These are phyloP conservation scores for Melospiza melodia DNA, from an alignment of 2,113 vertebrate genomes.

Conservation along the genomic window DNA sequence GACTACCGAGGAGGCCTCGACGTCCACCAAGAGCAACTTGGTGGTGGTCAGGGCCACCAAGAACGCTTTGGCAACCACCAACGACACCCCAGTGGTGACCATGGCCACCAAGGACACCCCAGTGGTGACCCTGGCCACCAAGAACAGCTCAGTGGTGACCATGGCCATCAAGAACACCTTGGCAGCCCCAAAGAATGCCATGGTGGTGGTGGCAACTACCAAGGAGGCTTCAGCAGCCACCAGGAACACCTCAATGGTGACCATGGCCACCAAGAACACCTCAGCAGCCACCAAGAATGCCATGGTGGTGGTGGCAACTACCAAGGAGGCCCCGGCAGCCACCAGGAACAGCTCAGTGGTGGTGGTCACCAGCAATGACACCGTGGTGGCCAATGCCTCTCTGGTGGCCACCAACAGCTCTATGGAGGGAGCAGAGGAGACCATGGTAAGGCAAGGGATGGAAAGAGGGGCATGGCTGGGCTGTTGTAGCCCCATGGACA, in stretches of 20 bases:
- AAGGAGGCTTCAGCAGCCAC: not conserved
- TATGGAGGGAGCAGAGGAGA: not conserved
- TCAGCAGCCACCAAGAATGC: not conserved
- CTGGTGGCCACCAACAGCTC: not conserved
- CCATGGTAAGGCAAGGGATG: not conserved
- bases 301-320: not conserved
- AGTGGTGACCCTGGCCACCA: too few relatives aligned
- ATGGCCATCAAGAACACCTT: too few relatives aligned
- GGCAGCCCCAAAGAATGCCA: not conserved
- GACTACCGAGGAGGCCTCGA: too few relatives aligned
- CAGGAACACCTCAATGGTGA: not conserved
- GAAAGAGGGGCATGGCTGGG: accelerated
- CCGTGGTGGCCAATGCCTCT: accelerated
- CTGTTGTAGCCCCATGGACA: accelerated
- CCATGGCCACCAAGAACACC: not conserved
- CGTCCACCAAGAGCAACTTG: not conserved
- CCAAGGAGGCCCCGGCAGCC: accelerated
- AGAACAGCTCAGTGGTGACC: too few relatives aligned
- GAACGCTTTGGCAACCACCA: not conserved
- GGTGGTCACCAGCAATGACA: not conserved
- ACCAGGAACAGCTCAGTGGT: not conserved
- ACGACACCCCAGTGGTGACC: too few relatives aligned
- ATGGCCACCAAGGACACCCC: not conserved
- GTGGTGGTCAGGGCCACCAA: not conserved
- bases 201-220: too few relatives aligned